Conservation (phyloP, 2,888 invertebrate genomes). For the Pristionchus mayeri region DNA sequence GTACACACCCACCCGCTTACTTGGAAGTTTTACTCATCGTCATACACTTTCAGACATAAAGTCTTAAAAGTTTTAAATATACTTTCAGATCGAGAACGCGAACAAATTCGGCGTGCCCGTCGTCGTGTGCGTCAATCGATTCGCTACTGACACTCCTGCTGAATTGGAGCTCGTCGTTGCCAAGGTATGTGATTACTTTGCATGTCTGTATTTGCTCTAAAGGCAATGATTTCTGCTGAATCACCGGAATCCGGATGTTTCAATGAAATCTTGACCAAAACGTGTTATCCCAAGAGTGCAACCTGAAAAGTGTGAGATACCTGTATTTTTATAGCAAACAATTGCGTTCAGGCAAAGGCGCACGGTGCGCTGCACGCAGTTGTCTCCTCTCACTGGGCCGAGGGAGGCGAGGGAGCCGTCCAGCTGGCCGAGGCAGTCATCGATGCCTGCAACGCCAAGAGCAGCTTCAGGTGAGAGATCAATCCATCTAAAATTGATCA, state of each 20-base stretch:
- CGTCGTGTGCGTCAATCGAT: constrained; percentile 91
- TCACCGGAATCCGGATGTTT: no score
- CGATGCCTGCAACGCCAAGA: constrained; percentile 83
- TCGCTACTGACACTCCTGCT: constrained; percentile 87
- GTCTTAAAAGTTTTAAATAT: neutral
- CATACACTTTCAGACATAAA: no score
- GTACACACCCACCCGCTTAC: no score
- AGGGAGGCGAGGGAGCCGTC: constrained; percentile 90
- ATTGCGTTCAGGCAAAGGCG: constrained; percentile 80
- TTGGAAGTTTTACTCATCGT: no score
- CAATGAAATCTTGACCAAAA: no score
- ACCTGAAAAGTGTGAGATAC: no score
- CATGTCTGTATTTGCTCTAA: no score
- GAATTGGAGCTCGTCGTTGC: constrained; percentile 87
- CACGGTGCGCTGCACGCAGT: constrained; percentile 91
- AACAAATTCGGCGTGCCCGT: constrained; percentile 91
- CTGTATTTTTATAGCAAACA: no score
- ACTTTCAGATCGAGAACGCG: constrained; percentile 88
- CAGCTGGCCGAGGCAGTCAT: constrained; percentile 90
- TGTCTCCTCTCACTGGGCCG: constrained; percentile 88
- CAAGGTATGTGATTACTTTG: constrained; percentile 71
- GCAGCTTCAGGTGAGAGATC: constrained; percentile 79
- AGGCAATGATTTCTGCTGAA: no score
- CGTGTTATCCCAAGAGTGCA: no score
- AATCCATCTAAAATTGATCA: neutral